These are phyloP conservation scores for Chaitophorus viminalis DNA, from an alignment of 2,888 invertebrate genomes.

Conservation along the genomic window DNA sequence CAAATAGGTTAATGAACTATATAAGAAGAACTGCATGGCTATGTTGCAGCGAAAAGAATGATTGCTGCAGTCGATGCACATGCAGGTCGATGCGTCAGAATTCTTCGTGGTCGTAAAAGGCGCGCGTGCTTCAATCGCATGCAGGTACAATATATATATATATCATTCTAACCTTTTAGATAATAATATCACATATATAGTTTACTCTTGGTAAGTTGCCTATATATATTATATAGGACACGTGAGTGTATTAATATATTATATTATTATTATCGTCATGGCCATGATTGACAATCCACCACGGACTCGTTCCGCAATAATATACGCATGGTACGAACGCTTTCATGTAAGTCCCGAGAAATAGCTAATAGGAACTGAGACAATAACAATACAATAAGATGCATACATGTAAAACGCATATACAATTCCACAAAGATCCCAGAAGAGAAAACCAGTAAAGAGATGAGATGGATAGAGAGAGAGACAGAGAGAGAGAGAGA, in stretches of 20 bases:
- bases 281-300: slow-evolving; percentile 56
- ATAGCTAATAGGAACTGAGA: not conserved
- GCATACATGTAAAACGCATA: not conserved
- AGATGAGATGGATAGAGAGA: too few relatives aligned
- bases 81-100: not conserved
- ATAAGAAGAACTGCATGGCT: not conserved
- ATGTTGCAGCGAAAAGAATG: too few relatives aligned
- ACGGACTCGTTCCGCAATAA: slow-evolving; percentile 49
- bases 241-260: not conserved
- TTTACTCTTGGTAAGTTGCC: not conserved
- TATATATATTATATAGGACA: not conserved
- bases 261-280: slow-evolving; percentile 27
- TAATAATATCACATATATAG: not conserved
- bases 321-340: slow-evolving; percentile 32
- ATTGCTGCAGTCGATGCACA: not conserved
- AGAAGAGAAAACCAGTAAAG: not conserved
- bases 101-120: not conserved
- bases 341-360: slow-evolving; percentile 44
- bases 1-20: too few relatives aligned
- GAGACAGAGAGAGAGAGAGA: too few relatives aligned
- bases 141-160: not conserved
- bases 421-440: not conserved
- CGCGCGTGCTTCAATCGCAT: not conserved
- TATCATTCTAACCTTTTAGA: not conserved
- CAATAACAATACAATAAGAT: not conserved